Evolutionary conservation across 2,113 vertebrate genomes (phyloP).

Genomic region (Vicugna pacos): DNA sequence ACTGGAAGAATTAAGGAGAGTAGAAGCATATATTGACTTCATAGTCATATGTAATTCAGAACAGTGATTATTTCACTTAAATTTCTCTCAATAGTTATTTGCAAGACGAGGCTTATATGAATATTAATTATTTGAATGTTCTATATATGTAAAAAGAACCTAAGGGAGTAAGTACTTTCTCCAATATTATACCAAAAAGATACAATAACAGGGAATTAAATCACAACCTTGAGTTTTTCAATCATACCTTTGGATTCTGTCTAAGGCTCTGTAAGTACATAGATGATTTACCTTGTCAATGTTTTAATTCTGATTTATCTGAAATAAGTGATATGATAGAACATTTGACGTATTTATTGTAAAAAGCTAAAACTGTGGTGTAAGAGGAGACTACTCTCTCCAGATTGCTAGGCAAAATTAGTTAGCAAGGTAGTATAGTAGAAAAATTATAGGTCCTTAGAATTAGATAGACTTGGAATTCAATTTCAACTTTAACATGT

Average conservation of each 20-base stretch:
- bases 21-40: not conserved
- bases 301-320: slow-evolving; percentile 32
- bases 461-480: not conserved
- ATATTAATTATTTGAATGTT: not conserved
- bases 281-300: not conserved
- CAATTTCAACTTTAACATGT: not conserved
- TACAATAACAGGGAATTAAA: not conserved
- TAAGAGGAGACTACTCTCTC: slow-evolving; percentile 20
- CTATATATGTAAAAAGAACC: not conserved
- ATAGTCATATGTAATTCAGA: not conserved
- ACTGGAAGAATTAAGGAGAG: not conserved
- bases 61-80: not conserved
- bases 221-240: not conserved
- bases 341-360: not conserved
- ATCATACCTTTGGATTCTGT: not conserved
- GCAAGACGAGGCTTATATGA: not conserved
- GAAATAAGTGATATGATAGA: slow-evolving; percentile 9
- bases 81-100: not conserved
- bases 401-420: not conserved
- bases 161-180: not conserved
- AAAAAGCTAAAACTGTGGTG: not conserved
- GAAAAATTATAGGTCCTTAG: not conserved
- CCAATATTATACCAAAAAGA: not conserved
- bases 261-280: not conserved
- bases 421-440: not conserved